A percentile compares a stretch with the other conserved stretches of the same genome.
Evolutionary conservation across 2,113 vertebrate genomes (phyloP).

Genomic region (Alligator mississippiensis): DNA sequence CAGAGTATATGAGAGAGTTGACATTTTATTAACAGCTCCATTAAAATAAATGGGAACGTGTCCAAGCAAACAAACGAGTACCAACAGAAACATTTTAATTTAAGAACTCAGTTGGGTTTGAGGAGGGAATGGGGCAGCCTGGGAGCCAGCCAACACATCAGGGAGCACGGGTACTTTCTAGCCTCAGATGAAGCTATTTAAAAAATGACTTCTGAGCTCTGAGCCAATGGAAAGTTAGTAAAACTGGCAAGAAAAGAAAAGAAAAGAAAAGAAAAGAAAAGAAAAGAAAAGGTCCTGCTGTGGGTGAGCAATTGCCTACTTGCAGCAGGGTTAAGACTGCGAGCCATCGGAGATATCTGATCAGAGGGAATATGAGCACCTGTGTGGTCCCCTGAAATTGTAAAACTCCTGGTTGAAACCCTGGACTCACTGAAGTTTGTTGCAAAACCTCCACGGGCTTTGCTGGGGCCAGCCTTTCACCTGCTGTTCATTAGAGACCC

Average conservation of each 20-base stretch:
- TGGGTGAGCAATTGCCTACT: rapidly evolving
- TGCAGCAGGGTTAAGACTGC: rapidly evolving
- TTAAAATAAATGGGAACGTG: slow-evolving; percentile 50
- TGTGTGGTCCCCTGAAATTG: rapidly evolving
- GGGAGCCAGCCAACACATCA: not conserved
- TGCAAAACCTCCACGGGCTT: rapidly evolving
- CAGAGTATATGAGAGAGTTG: not conserved
- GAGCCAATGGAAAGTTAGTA: not conserved
- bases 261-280: too few species aligned
- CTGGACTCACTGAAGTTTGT: not conserved
- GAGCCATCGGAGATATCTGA: not conserved
- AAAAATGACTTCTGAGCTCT: rapidly evolving
- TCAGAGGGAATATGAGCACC: not conserved
- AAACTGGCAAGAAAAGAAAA: too few species aligned
- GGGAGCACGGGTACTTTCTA: not conserved
- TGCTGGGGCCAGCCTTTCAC: not conserved
- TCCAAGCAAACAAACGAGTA: slow-evolving; percentile 49
- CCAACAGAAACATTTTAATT: slow-evolving; percentile 49
- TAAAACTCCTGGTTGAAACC: rapidly evolving
- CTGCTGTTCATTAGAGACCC: rapidly evolving
- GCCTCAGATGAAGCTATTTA: not conserved
- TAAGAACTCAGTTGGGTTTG: slow-evolving; percentile 17
- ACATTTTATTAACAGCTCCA: slow-evolving; percentile 67
- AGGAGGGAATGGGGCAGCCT: not conserved
- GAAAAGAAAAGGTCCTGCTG: rapidly evolving